These are phyloP conservation scores for Palloptera scutellata DNA, from an alignment of 2,888 invertebrate genomes.

Conservation along the genomic window DNA sequence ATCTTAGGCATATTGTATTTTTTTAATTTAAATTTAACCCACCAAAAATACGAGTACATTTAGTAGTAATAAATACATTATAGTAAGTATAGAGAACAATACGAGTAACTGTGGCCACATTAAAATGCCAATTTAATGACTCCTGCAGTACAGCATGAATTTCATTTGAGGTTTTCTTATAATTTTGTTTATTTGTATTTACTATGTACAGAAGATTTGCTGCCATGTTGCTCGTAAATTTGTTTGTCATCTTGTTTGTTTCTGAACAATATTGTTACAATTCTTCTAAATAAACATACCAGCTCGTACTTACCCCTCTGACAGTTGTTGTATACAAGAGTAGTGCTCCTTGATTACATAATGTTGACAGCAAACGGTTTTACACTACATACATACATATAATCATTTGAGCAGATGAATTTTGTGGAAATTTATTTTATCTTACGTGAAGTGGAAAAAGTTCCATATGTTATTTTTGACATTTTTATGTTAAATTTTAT, in stretches of 20 bases:
- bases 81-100: too few species aligned
- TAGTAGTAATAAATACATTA: too few species aligned
- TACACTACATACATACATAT: not conserved
- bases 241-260: slow-evolving; percentile 25
- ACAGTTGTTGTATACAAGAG: not conserved
- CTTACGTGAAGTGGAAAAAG: too few species aligned
- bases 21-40: too few species aligned
- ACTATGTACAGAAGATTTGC: slow-evolving; percentile 7
- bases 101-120: not conserved
- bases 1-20: too few species aligned
- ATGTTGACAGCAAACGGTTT: slow-evolving; percentile 24
- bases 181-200: slow-evolving; percentile 23
- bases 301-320: not conserved
- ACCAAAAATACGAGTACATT: too few species aligned
- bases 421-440: too few species aligned
- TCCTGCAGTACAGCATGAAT: not conserved
- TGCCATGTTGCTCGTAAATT: slow-evolving; percentile 23
- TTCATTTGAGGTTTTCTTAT: not conserved
- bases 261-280: slow-evolving; percentile 17
- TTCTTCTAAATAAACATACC: not conserved
- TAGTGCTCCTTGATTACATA: slow-evolving; percentile 4
- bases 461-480: too few species aligned
- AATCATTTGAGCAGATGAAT: not conserved
- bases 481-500: too few species aligned
- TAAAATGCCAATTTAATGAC: not conserved